Evolutionary conservation across 2,113 vertebrate species (phyloP).

Genomic region (Ceyx cyanopectus): DNA sequence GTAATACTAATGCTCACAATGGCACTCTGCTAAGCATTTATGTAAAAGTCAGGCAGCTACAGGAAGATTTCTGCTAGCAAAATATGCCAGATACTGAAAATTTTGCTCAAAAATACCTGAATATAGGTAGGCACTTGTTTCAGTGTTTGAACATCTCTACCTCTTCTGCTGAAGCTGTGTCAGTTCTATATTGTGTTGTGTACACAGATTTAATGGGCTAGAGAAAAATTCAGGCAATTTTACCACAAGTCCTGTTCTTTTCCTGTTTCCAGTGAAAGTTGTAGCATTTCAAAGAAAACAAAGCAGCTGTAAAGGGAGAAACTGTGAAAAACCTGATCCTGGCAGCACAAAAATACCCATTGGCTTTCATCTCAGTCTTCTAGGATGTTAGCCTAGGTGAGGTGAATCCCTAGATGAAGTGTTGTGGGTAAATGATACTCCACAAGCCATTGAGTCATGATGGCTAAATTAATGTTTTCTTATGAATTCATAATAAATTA

Average conservation of each 20-base stretch:
- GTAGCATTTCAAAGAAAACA: background rate
- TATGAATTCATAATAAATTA: background rate
- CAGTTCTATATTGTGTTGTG: background rate
- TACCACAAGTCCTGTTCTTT: background rate
- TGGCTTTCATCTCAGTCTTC: background rate
- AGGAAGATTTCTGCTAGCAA: background rate
- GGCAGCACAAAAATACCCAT: background rate
- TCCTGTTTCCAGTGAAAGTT: background rate
- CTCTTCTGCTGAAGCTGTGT: background rate
- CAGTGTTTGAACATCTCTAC: background rate
- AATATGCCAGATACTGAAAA: background rate
- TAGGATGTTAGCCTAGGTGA: background rate
- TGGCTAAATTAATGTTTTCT: background rate
- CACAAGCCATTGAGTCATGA: background rate
- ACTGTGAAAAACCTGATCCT: background rate
- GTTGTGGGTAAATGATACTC: background rate
- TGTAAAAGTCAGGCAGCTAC: background rate
- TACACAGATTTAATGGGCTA: background rate
- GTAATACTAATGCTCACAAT: background rate
- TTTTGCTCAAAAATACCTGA: background rate
- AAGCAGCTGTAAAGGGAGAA: background rate
- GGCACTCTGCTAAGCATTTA: background rate
- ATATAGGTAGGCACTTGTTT: background rate
- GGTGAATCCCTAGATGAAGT: background rate
- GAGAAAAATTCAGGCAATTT: background rate